A percentile compares a stretch with the other conserved stretches of the same genome.
Conservation (phyloP, 2,888 invertebrate genomes). For the Agyllia agylla region DNA sequence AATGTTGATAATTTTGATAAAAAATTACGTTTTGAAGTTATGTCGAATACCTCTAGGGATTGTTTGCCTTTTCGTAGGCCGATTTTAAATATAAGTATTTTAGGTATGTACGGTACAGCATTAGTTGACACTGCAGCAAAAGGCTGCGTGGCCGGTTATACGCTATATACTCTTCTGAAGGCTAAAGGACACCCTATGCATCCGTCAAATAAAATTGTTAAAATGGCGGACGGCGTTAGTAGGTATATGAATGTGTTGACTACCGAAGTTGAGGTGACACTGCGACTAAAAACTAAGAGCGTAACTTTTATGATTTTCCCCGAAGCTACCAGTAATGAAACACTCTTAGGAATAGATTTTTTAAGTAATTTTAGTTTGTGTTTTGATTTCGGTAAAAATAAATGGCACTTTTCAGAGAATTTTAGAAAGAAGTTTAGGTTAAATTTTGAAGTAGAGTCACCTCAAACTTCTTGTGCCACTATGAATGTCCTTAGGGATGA, state of each 20-base stretch:
- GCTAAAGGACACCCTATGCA: background rate
- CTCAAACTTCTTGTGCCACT: slow-evolving; percentile 1
- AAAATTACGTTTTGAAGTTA: background rate
- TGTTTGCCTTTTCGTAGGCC: background rate
- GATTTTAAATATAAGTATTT: background rate
- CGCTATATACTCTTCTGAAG: background rate
- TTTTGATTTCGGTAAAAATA: slow-evolving; percentile 6
- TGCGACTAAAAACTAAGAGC: background rate
- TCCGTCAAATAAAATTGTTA: background rate
- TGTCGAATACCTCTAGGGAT: background rate
- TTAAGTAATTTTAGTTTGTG: background rate
- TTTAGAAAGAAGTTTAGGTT: background rate
- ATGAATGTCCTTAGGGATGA: slow-evolving; percentile 14
- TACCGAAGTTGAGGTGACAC: background rate
- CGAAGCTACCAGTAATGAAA: background rate
- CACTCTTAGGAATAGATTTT: background rate
- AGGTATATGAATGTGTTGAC: background rate
- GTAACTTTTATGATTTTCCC: background rate
- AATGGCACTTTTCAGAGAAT: slow-evolving; percentile 6
- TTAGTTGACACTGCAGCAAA: background rate
- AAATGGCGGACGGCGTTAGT: background rate
- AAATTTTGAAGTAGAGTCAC: slow-evolving; percentile 16
- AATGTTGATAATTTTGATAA: background rate
- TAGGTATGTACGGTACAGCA: background rate
- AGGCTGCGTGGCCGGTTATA: background rate